A percentile compares a stretch with the other conserved stretches of the same genome.
Conservation (phyloP, 2,113 vertebrate species). For the Spilogale gracilis region DNA sequence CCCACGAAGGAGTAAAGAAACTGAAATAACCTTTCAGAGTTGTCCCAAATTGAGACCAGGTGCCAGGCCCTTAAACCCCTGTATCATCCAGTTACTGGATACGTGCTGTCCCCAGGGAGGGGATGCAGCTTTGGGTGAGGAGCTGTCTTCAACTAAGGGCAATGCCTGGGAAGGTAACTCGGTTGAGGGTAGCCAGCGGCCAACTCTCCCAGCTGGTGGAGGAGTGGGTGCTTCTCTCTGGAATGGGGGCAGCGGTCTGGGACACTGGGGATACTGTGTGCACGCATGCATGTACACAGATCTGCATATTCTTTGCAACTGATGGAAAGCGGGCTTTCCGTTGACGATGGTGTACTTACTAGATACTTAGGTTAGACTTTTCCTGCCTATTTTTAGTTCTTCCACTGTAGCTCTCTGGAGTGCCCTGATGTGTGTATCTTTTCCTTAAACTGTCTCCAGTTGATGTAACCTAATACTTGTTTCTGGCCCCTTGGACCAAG, state of each 20-base stretch:
- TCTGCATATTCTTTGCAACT: background rate
- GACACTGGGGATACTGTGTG: too few relatives aligned
- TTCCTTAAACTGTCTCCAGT: background rate
- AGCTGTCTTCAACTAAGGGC: background rate
- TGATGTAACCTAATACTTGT: background rate
- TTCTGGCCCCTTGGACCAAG: constrained; percentile 6
- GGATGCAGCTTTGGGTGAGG: background rate
- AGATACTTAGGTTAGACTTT: background rate
- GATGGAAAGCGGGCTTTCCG: background rate
- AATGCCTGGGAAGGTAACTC: background rate
- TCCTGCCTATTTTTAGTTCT: background rate
- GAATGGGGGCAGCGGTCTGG: background rate
- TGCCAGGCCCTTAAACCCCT: background rate
- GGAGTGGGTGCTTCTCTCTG: background rate
- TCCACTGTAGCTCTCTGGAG: background rate
- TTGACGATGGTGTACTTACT: background rate
- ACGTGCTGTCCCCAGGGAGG: background rate
- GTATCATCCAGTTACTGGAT: background rate
- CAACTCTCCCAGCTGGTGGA: background rate
- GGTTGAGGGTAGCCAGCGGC: background rate
- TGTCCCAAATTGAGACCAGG: background rate
- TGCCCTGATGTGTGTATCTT: background rate
- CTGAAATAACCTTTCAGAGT: background rate
- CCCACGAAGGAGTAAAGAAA: background rate
- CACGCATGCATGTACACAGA: background rate